Conservation (phyloP, 2,113 vertebrate genomes). For the Anarrhichthys ocellatus region DNA sequence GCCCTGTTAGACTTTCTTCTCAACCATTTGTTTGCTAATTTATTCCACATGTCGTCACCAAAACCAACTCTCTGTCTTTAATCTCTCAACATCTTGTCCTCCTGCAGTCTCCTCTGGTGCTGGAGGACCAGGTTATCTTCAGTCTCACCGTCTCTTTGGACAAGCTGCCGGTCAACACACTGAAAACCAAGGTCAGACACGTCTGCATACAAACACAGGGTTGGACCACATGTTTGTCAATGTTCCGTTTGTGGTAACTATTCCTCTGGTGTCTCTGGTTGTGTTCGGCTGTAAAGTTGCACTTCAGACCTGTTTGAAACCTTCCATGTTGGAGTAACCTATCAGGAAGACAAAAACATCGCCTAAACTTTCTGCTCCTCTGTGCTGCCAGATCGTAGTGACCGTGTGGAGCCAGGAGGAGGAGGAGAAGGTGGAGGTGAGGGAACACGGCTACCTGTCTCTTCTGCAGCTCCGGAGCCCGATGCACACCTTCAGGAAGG, state of each 20-base stretch:
- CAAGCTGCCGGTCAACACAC: conserved; percentile 87
- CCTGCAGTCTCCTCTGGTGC: conserved; percentile 86
- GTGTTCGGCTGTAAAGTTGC: neutral
- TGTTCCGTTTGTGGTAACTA: too few species aligned
- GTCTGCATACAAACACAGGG: neutral
- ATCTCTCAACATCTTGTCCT: conserved; percentile 69
- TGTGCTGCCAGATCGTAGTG: conserved; percentile 85
- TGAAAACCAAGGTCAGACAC: conserved; percentile 88
- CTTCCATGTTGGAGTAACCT: too few species aligned
- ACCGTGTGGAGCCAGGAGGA: conserved; percentile 89
- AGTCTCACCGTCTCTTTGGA: conserved; percentile 88
- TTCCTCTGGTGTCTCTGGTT: neutral
- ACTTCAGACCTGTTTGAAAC: neutral
- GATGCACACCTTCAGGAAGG: conserved; percentile 86
- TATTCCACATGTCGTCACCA: neutral
- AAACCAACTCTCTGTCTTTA: neutral
- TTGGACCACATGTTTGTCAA: neutral
- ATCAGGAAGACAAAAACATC: neutral
- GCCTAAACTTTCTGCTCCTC: neutral
- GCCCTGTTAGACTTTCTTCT: neutral
- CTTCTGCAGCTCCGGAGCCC: conserved; percentile 88
- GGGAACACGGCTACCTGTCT: conserved; percentile 87
- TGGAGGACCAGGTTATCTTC: conserved; percentile 89
- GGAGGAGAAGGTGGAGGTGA: conserved; percentile 85
- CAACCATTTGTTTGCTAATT: too few species aligned